These are phyloP conservation scores for Campoplex capitator DNA, from an alignment of 2,888 invertebrate genomes.

Conservation along the genomic window DNA sequence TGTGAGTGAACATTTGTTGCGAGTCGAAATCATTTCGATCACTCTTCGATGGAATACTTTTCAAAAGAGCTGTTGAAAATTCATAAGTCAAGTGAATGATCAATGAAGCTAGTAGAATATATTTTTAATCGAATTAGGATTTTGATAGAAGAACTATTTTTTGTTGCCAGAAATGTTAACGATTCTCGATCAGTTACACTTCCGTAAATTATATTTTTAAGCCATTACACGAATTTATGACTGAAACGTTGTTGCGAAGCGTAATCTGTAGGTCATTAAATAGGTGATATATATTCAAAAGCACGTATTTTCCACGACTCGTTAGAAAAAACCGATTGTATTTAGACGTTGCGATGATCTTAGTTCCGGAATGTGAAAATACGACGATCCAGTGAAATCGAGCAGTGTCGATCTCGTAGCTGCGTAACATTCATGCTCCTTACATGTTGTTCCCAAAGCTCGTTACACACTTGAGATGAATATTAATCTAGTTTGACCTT, in stretches of 20 bases:
- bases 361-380: constrained; percentile 13
- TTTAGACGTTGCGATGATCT: constrained; percentile 10
- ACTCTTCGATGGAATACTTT: background rate
- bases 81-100: background rate
- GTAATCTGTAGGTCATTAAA: constrained; percentile 13
- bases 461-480: constrained; percentile 55
- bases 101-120: background rate
- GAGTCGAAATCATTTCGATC: constrained; percentile 1
- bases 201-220: background rate
- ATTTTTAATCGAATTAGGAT: background rate
- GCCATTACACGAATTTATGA: constrained; percentile 11
- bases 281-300: background rate
- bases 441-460: constrained; percentile 31
- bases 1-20: background rate
- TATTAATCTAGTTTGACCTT: constrained; percentile 72
- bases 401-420: constrained; percentile 24
- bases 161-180: background rate
- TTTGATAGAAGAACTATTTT: background rate
- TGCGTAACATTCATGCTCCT: background rate
- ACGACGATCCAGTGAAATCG: constrained; percentile 42
- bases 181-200: background rate
- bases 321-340: constrained; percentile 5
- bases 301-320: constrained; percentile 23
- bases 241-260: constrained; percentile 25
- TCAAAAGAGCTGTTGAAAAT: no score